These are phyloP conservation scores for Melipona quadrifasciata DNA, from an alignment of 1,140 invertebrate species.

Conservation along the genomic window DNA sequence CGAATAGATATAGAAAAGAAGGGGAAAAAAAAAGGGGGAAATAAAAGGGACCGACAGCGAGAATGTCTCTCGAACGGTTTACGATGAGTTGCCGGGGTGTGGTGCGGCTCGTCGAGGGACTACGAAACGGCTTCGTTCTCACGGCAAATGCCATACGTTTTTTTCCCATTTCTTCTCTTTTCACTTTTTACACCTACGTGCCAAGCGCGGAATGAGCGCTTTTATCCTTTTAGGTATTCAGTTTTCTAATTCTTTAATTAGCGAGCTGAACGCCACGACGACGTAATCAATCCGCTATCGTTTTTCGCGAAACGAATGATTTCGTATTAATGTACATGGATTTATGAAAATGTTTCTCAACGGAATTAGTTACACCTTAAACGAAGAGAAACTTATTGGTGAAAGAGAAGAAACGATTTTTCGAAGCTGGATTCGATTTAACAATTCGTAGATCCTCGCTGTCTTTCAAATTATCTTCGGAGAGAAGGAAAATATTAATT, in stretches of 20 bases:
- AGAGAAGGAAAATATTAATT: too few species aligned
- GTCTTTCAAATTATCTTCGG: too few species aligned
- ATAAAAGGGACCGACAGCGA: slow-evolving; percentile 32
- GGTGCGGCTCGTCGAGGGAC: slow-evolving; percentile 19
- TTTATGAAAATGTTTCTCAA: background rate
- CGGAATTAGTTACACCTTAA: background rate
- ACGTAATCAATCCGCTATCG: background rate
- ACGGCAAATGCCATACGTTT: slow-evolving; percentile 12
- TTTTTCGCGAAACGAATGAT: background rate
- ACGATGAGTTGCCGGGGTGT: slow-evolving; percentile 43
- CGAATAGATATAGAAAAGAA: slow-evolving; percentile 24
- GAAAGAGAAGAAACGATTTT: background rate
- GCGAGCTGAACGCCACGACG: background rate
- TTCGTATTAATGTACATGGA: too few species aligned
- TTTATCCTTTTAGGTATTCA: background rate
- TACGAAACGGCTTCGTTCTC: slow-evolving; percentile 42
- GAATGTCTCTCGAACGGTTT: slow-evolving; percentile 39
- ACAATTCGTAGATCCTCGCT: too few species aligned
- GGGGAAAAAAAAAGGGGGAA: background rate
- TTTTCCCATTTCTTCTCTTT: background rate
- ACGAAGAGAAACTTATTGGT: too few species aligned
- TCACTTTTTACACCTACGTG: background rate
- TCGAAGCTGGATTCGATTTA: background rate
- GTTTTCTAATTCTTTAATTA: background rate
- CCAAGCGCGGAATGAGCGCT: background rate